Evolutionary conservation across 2,888 invertebrate species (phyloP).

Genomic region (Cephus pulcher): DNA sequence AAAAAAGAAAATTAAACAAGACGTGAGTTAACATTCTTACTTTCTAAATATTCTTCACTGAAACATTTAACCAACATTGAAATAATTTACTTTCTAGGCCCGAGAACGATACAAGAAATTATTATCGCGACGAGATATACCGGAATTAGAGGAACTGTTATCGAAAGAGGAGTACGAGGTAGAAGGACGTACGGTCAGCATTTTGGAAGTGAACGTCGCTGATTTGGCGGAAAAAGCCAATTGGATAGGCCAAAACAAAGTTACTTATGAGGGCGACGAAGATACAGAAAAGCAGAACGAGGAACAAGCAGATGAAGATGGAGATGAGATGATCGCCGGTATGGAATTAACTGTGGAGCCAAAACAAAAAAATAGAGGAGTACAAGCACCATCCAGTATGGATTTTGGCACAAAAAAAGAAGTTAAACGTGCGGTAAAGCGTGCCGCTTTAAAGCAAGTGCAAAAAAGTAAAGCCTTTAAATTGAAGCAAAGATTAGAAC

Average conservation of each 20-base stretch:
- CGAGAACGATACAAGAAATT: conserved; percentile 79
- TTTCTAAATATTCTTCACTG: conserved; percentile 2
- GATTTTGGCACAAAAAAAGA: conserved; percentile 72
- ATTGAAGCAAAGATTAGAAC: conserved; percentile 79
- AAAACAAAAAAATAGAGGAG: conserved; percentile 53
- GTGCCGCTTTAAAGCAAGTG: conserved; percentile 78
- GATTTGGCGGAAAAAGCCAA: conserved; percentile 78
- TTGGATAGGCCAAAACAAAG: conserved; percentile 79
- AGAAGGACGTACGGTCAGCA: conserved; percentile 82
- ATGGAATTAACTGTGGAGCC: conserved; percentile 66
- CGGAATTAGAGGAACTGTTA: conserved; percentile 76
- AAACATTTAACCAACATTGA: background rate
- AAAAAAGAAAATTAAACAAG: conserved; percentile 78
- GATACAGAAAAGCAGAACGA: conserved; percentile 46
- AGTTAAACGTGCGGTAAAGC: conserved; percentile 77
- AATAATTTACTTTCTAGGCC: conserved; percentile 62
- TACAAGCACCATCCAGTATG: conserved; percentile 44
- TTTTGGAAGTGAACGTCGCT: conserved; percentile 79
- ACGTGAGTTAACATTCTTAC: conserved; percentile 51
- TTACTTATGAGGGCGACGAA: conserved; percentile 53
- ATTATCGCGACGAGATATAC: conserved; percentile 77
- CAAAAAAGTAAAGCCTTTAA: conserved; percentile 83
- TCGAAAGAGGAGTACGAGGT: conserved; percentile 79
- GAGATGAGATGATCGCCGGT: conserved; percentile 65
- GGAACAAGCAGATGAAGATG: conserved; percentile 52